Percentiles rank a stretch among this genome's conserved stretches.
Evolutionary conservation across 2,113 vertebrate species (phyloP).

Genomic region (Nyctereutes procyonoides): DNA sequence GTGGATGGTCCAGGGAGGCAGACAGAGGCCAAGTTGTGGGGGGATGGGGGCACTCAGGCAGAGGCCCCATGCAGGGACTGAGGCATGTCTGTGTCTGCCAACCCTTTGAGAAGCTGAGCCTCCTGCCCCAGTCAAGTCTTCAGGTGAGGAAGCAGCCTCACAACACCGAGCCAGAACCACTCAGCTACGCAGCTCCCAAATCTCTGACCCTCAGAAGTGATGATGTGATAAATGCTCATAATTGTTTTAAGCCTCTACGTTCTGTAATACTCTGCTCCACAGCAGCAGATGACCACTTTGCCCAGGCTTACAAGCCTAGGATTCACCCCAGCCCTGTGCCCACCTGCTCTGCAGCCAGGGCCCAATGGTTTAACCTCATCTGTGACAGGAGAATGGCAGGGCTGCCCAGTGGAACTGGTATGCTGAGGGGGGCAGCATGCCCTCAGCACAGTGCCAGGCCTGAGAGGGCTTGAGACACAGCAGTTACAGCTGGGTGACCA

Average conservation of each 20-base stretch:
- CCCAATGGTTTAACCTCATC: neutral
- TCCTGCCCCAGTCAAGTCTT: neutral
- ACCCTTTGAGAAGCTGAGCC: neutral
- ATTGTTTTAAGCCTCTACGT: neutral
- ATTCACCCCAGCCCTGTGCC: neutral
- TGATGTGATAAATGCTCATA: neutral
- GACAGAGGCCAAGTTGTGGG: neutral
- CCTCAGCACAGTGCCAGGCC: neutral
- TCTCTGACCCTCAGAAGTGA: neutral
- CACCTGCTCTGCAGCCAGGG: fast-evolving
- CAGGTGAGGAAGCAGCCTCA: neutral
- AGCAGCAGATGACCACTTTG: neutral
- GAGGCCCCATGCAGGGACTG: fast-evolving
- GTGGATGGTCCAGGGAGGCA: neutral
- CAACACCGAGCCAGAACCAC: neutral
- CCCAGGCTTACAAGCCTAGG: neutral
- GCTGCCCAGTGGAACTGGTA: neutral
- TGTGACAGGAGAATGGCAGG: neutral
- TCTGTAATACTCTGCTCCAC: neutral
- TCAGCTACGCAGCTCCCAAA: neutral
- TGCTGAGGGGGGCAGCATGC: neutral
- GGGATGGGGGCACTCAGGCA: neutral
- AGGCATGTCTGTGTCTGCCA: fast-evolving
- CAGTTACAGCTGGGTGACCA: neutral
- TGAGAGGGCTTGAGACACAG: neutral